Evolutionary conservation across 2,888 invertebrate genomes (phyloP), one percentile per base, ranked within the genome.

Genomic region (Morpho achilles): DNA sequence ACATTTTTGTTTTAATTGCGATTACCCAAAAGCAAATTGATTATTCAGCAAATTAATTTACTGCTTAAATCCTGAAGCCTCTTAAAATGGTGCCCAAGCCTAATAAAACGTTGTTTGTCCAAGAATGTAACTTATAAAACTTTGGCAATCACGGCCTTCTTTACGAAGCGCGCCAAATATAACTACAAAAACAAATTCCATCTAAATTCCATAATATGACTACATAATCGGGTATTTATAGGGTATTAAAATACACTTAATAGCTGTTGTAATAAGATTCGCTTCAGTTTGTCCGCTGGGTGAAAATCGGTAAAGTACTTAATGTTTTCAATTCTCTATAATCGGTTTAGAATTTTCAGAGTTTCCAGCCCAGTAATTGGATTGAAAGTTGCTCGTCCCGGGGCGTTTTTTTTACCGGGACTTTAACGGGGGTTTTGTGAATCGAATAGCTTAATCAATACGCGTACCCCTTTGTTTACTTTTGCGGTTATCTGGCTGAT

Each of bases 311-410:
- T 82, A 76, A 81, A 85, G 87, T 89, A 85, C 88, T 87, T 89
- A 88, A 88, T 88, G 88, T 88, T 88, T 89, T 89, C 88, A 88
- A 89, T 89, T 89, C 85, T 79, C 86, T 84, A 87, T 89, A 89
- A 89, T 89, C 89, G 89, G 88, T 89, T 89, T 89, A 89, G 88
- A 87, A 89, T 89, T 89, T 89, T 84, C 87, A 79, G 84, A 80
- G 87, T 87, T 83, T 80, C 32, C 82, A 84, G 84, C 73, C 75
- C 77, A 72, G 86, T 89, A 89, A 89, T 89, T 88, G 89, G 87
- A 88, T 87, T 84, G 82, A 77, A 81, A 82, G 82, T 85, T 82
- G 77, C 73, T 71, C 76, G 75, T 72, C 67, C 75, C 79, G 83
- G 79, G 76, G 79, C 39, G 79, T 80, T 79, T 82, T 16, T 86